These are phyloP conservation scores for Conus ventricosus DNA, from an alignment of 1,140 invertebrate species.

Conservation along the genomic window DNA sequence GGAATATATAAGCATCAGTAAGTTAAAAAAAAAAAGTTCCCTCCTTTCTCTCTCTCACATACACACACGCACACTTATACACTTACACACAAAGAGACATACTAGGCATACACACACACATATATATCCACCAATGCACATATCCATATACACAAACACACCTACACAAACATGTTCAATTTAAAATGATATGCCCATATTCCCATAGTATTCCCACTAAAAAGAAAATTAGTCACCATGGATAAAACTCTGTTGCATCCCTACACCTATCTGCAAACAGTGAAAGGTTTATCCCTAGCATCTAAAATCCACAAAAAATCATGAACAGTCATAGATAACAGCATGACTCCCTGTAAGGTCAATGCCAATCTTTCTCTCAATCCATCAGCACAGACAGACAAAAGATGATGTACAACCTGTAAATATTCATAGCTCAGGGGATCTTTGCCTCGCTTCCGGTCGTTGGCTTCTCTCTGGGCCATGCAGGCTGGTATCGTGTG, in stretches of 20 bases:
- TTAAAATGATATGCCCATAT: not conserved
- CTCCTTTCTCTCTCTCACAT: too few relatives aligned
- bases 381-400: not conserved
- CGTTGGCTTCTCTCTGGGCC: slow-evolving; percentile 55
- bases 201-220: not conserved
- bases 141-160: not conserved
- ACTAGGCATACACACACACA: not conserved
- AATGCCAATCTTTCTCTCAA: not conserved
- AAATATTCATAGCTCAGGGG: slow-evolving; percentile 55
- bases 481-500: slow-evolving; percentile 60
- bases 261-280: too few relatives aligned
- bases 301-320: not conserved
- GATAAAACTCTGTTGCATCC: too few relatives aligned
- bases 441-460: slow-evolving; percentile 50
- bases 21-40: not conserved
- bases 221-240: too few relatives aligned
- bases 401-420: slow-evolving; percentile 46
- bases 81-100: not conserved
- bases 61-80: too few relatives aligned
- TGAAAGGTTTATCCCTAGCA: too few relatives aligned
- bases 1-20: not conserved
- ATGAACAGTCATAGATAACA: not conserved
- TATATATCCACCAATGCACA: not conserved
- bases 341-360: not conserved
- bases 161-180: not conserved